These are phyloP conservation scores for Ambastaia sidthimunki DNA, from an alignment of 2,797 vertebrate species.

Conservation along the genomic window DNA sequence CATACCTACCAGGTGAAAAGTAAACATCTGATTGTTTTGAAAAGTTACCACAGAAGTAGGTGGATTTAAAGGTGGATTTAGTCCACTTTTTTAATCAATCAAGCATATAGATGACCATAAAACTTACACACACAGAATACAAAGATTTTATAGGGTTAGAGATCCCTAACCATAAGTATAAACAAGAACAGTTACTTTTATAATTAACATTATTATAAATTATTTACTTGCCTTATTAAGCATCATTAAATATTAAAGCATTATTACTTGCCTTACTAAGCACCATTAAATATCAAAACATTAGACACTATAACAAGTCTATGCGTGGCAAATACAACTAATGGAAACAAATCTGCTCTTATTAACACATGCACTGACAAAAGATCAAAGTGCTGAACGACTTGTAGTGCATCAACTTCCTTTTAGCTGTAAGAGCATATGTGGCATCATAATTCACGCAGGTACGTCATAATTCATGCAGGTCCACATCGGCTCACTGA, in stretches of 20 bases:
- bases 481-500: conserved; percentile 70
- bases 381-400: conserved; percentile 26
- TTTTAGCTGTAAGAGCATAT: conserved; percentile 51
- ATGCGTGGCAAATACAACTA: neutral
- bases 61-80: too few relatives aligned
- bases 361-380: conserved; percentile 26
- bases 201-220: too few relatives aligned
- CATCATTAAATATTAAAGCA: too few relatives aligned
- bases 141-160: too few relatives aligned
- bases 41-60: neutral
- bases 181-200: too few relatives aligned
- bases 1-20: too few relatives aligned
- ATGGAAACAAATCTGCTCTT: neutral
- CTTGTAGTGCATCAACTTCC: conserved; percentile 34
- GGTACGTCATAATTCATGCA: conserved; percentile 73
- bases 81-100: too few relatives aligned
- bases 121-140: too few relatives aligned
- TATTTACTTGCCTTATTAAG: neutral
- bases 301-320: neutral
- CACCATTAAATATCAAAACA: neutral
- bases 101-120: too few relatives aligned
- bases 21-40: neutral
- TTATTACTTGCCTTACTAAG: neutral
- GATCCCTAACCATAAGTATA: too few relatives aligned
- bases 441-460: conserved; percentile 66